Evolutionary conservation across 1,140 invertebrate species (phyloP), one percentile per base, ranked within the genome.

Genomic region (Melanaphis sacchari): DNA sequence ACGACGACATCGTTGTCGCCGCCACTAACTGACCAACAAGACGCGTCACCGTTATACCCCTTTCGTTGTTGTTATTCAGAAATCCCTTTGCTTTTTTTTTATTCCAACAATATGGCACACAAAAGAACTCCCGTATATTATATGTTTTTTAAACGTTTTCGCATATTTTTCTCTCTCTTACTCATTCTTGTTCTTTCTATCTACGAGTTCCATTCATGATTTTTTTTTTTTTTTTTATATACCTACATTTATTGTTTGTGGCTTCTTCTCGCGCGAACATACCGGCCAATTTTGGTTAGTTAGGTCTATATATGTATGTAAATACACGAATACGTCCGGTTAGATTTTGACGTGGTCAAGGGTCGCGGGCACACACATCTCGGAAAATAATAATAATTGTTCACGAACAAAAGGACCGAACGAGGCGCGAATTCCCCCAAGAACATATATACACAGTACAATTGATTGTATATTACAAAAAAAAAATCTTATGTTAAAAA

Each of bases 91-190:
- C 38, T 93, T 93, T 93, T 46, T 46, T 46, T 93, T 54, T 52
- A 18, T 85, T 31, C 22, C 81, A 31, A 92, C 66, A 76, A 91
- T 76, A 26, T 26, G 24, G 18, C 18, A 21, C 90, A 91, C 66
- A 93, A 93, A 93, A 93, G 91, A 93, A 66, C 46, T 52, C 76
- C 81, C 91, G 81, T 76, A 26, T 84, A 54, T 93, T 52, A 85
- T 82, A 40, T 93, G 81, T 85, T 85, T 93, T 93, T 93, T 93
- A 93, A 93, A 93, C 91, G 91, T 93, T 93, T 93, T 93, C 49
- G 76, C 91, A 82, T 92, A 76, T 52, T 91, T 92, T 31, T 84
- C 36, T 90, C 38, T 54, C 24, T 54, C 41, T 89, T 66, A 38
- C 38, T 22, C 81, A 3, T 82, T 84, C 81, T 41, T 4, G 9